Percentiles rank a stretch among this genome's conserved stretches.
Conservation (phyloP, 2,888 invertebrate species). For the Rhamnusium bicolor region DNA sequence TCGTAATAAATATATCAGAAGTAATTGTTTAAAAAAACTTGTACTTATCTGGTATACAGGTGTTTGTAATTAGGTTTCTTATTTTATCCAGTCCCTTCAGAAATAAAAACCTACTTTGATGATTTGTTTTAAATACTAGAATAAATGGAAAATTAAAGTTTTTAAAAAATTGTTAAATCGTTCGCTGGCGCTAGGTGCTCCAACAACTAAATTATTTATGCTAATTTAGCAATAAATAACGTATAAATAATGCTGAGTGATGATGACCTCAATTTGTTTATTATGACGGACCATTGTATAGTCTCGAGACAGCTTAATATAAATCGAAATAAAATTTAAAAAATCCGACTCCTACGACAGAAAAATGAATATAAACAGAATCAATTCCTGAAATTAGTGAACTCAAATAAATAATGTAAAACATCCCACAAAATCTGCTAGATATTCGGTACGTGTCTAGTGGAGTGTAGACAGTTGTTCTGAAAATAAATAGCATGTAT, state of each 20-base stretch:
- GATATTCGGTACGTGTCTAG: constrained; percentile 3
- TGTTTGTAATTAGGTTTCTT: no score
- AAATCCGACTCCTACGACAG: background rate
- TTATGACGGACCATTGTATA: background rate
- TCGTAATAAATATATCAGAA: no score
- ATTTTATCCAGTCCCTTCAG: no score
- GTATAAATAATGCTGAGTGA: background rate
- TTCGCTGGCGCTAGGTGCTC: background rate
- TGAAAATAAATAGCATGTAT: constrained; percentile 14
- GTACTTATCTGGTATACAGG: no score
- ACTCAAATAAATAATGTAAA: background rate
- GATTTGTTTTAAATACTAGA: no score
- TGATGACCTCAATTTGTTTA: background rate
- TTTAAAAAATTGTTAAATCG: no score
- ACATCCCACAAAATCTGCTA: background rate
- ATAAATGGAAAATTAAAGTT: no score
- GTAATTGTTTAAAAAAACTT: no score
- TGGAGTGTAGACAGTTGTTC: constrained; percentile 19
- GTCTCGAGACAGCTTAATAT: background rate
- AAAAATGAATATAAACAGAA: background rate
- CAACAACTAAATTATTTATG: background rate
- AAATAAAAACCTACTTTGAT: no score
- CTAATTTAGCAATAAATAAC: constrained; percentile 5
- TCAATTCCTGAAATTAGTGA: background rate
- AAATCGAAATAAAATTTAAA: background rate